Conservation (phyloP, 2,888 invertebrate species). For the Limenitis camilla region DNA sequence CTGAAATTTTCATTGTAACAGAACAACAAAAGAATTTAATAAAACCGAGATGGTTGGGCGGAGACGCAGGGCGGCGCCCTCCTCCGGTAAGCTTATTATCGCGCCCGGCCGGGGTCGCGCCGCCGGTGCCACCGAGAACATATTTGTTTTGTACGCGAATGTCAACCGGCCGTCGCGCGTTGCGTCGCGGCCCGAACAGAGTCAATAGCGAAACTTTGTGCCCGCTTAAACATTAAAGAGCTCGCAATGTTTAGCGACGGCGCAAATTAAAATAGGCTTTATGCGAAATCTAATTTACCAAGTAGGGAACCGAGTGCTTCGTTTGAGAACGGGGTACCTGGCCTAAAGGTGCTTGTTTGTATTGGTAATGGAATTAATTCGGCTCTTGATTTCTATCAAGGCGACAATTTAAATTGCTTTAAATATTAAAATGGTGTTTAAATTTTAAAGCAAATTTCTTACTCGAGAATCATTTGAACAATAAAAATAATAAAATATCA, state of each 20-base stretch:
- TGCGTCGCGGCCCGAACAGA: constrained; percentile 35
- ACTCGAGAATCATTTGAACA: not conserved
- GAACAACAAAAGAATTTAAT: constrained; percentile 71
- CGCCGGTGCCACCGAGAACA: constrained; percentile 52
- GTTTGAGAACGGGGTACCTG: constrained; percentile 52
- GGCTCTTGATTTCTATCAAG: constrained; percentile 43
- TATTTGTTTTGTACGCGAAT: constrained; percentile 64
- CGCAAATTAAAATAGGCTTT: constrained; percentile 74
- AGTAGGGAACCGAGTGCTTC: constrained; percentile 54
- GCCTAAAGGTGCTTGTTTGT: constrained; percentile 56
- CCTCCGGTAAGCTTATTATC: constrained; percentile 66
- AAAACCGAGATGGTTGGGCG: constrained; percentile 51
- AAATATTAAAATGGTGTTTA: constrained; percentile 31
- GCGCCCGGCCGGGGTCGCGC: constrained; percentile 38
- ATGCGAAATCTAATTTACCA: constrained; percentile 71
- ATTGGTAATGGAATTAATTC: constrained; percentile 68
- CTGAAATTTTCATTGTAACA: constrained; percentile 51
- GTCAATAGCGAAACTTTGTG: constrained; percentile 54
- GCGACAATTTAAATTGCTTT: constrained; percentile 31
- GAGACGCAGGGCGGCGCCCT: constrained; percentile 41
- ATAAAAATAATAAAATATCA: not conserved
- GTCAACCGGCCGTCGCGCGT: constrained; percentile 48
- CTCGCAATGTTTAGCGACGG: constrained; percentile 65
- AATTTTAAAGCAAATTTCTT: constrained; percentile 2
- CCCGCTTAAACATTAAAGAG: constrained; percentile 69